Evolutionary conservation across 2,888 invertebrate genomes (phyloP), one percentile per base, ranked within the genome.

Genomic region (Trachelus iudaicus): DNA sequence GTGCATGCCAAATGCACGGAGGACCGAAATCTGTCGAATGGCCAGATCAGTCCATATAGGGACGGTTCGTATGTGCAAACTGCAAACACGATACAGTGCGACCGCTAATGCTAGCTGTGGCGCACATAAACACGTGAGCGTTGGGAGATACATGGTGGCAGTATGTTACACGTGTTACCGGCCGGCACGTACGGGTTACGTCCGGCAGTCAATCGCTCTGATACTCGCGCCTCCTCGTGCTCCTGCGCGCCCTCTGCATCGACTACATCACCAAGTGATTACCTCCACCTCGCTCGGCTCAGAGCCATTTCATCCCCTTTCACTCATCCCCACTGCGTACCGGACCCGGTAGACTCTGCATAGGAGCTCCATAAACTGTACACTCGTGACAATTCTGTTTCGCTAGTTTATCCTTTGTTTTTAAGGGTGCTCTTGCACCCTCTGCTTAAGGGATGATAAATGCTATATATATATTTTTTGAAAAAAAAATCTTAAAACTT

Each of bases 121-220:
- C 86, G 85, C 87, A 86, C 84, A 86, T 88, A 88, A 89, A 89
- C 88, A 88, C 88, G 89, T 85, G 84, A 87, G 87, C 85, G 82
- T 84, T 86, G 87, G 87, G 89, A 90, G 89, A 90, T 90, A 90
- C 91, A 90, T 89, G 89, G 89, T 83, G 87, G 90, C 88, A 90
- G 89, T 91, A 91, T 88, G 91, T 91, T 91, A 91, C 91, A 90
- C 90, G 89, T 89, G 90, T 90, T 91, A 89, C 91, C 90, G 88
- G 87, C 87, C 87, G 86, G 90, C 90, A 90, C 91, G 90, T 90
- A 90, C 89, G 87, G 88, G 88, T 88, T 90, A 88, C 90, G 90
- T 91, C 90, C 91, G 91, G 90, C 89, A 91, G 90, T 91, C 91
- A 91, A 91, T 91, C 91, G 90, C 90, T 90, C 90, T 90, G 89